Evolutionary conservation across 2,113 vertebrate species (phyloP).

Genomic region (Arvicanthis niloticus): DNA sequence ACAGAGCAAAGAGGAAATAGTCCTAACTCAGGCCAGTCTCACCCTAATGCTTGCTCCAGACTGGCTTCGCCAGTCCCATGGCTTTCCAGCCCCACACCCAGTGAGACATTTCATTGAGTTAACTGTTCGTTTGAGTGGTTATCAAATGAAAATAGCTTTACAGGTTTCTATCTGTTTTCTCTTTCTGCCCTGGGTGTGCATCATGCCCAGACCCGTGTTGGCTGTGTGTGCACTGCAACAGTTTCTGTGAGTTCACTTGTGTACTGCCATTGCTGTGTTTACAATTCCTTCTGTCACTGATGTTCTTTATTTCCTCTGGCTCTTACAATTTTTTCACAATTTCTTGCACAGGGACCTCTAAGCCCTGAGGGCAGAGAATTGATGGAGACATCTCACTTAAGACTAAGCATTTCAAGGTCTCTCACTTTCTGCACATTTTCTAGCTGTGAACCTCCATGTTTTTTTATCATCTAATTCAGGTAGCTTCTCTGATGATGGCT

Average conservation of each 20-base stretch:
- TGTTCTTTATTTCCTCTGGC: neutral
- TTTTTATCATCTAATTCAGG: neutral
- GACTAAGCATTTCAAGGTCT: neutral
- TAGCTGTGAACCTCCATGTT: neutral
- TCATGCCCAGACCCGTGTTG: neutral
- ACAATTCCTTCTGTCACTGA: neutral
- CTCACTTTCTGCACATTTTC: neutral
- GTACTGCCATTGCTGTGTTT: neutral
- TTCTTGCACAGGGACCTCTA: neutral
- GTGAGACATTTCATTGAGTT: no score
- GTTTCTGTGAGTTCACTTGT: neutral
- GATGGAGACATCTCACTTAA: neutral
- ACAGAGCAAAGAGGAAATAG: no score
- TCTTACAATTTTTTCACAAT: neutral
- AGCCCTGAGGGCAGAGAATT: neutral
- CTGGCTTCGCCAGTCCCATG: no score
- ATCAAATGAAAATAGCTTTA: neutral
- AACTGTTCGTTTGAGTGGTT: neutral
- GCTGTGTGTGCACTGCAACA: neutral
- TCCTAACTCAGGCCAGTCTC: no score
- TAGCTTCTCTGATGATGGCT: neutral
- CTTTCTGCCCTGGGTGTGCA: neutral
- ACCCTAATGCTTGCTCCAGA: no score
- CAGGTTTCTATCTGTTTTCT: neutral
- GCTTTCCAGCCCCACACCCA: no score